Evolutionary conservation across 2,113 vertebrate genomes (phyloP).

Genomic region (Thamnophis sirtalis): DNA sequence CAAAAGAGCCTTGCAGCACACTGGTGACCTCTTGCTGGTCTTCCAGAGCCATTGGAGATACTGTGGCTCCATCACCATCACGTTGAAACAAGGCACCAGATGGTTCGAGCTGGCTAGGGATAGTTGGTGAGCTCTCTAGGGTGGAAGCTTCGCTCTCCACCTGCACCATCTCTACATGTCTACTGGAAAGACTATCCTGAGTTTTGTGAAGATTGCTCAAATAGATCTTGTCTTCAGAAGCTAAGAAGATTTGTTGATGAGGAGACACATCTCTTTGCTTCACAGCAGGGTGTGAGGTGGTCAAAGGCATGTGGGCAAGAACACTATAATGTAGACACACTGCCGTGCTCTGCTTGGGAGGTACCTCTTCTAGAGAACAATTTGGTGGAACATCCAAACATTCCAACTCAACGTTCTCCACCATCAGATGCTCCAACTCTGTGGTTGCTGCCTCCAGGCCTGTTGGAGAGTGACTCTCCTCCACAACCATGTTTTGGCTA

Average conservation of each 20-base stretch:
- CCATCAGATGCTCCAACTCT: background rate
- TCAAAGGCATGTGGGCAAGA: accelerated
- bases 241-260: constrained; percentile 15
- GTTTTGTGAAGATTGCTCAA: background rate
- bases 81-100: constrained; percentile 34
- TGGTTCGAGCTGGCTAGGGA: background rate
- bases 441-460: background rate
- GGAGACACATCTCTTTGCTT: background rate
- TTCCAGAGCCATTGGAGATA: background rate
- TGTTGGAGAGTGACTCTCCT: background rate
- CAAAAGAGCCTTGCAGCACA: constrained; percentile 43
- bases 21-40: constrained; percentile 18
- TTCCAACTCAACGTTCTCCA: background rate
- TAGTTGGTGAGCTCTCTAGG: background rate
- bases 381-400: too few relatives aligned
- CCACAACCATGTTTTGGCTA: accelerated
- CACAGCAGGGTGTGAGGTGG: accelerated
- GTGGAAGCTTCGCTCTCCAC: accelerated
- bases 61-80: accelerated
- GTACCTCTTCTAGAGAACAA: background rate
- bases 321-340: background rate
- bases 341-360: background rate
- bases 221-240: constrained; percentile 44
- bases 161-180: background rate
- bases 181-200: background rate